A percentile compares a stretch with the other conserved stretches of the same genome.
Conservation (phyloP, 2,888 invertebrate species). For the Diachrysia chrysitis region DNA sequence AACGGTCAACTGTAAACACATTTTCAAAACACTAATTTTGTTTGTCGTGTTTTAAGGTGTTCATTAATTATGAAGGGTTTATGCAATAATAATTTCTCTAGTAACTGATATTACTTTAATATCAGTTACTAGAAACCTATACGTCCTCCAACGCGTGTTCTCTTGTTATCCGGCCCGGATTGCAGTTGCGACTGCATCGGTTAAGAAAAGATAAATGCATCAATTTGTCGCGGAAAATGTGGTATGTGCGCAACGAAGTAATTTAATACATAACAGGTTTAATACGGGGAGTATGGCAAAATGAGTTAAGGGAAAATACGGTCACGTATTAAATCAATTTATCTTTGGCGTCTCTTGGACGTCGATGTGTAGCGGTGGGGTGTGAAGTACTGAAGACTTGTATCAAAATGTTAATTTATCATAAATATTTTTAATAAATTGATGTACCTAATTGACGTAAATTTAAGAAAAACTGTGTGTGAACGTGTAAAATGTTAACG, state of each 20-base stretch:
- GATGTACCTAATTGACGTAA: no score
- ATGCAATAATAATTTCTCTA: no score
- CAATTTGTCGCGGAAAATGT: conserved; percentile 4
- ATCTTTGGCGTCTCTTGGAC: neutral
- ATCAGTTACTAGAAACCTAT: no score
- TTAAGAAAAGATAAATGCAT: conserved; percentile 2
- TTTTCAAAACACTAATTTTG: neutral
- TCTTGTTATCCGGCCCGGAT: neutral
- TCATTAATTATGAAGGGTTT: neutral
- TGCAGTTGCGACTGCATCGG: no score
- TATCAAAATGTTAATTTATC: no score
- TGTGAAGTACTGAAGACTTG: no score
- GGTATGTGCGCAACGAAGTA: neutral
- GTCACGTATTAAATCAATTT: neutral
- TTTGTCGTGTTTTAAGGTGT: neutral
- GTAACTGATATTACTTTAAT: neutral
- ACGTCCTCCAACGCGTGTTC: neutral
- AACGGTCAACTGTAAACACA: neutral
- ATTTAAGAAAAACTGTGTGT: no score
- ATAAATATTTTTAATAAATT: no score
- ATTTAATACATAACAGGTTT: no score
- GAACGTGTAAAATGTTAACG: no score
- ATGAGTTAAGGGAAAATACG: neutral
- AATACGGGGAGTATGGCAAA: neutral
- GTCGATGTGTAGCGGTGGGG: neutral